Base-by-base conservation (phyloP, 2,888 invertebrate genomes). In the Steinernema carpocapsae region DNA sequence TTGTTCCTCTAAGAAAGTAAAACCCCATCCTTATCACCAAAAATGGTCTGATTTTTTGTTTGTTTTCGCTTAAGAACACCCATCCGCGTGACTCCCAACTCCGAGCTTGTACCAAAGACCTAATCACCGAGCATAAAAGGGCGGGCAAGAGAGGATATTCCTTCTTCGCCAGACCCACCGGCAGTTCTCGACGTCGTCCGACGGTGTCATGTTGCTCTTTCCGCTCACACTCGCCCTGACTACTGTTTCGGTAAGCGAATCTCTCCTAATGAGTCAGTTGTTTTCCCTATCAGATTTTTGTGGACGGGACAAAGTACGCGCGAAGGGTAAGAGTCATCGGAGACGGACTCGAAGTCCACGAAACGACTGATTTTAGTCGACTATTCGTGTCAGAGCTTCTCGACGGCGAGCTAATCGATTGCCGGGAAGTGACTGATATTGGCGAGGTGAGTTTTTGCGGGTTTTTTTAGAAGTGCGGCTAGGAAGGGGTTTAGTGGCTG, bases 351-450 rank as follows among this genome's bases (percentile, higher is more conserved):
- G 64, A 64, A 64, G 64, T 64, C 64, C 64, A 19, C 64, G 64
- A 64, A 32, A 64, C 64, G 32, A 64, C 64, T 7, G 32, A 64
- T n/a, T 64, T 64, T 26, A 64, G 32, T 26, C 24, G 64, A 64
- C 32, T 64, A 2, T 64, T 64, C 64, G 64, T 64, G 29, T 64
- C 64, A 32, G 64, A 64, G 26, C 64, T 29, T 32, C 37, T 64
- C 17, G 64, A 29, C 32, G 64, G 64, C 1, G 64, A 64, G 64
- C 29, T 29, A 32, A 32, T 64, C 64, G 64, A 64, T 64, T 64
- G 64, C 64, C 14, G 64, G 64, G 64, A 64, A 29, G 64, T 64
- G 29, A 32, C 64, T 32, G 64, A 64, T 64, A 64, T 64, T 29
- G 64, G 32, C 14, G 64, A 64, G 64, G 64, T 64, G 17, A 64